phyloP scores from a whole-genome alignment of 2,797 vertebrate genomes.

The Australoheros facetus region DNA sequence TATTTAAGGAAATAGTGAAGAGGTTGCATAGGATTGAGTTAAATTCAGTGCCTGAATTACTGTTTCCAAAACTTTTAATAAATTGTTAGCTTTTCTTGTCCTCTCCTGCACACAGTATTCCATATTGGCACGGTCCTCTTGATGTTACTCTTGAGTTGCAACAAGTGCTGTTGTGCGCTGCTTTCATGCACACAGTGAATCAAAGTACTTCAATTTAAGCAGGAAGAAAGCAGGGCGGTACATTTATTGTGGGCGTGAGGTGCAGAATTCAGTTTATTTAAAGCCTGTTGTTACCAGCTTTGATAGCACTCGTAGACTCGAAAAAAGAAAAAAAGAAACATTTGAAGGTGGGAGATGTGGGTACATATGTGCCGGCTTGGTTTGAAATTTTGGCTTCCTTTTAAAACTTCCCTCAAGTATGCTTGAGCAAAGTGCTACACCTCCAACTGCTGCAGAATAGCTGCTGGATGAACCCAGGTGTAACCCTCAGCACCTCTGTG shows the following conservation, averaged over 20 bases:
- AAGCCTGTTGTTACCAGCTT: background rate
- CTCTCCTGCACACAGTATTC: background rate
- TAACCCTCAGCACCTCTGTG: background rate
- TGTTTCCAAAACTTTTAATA: background rate
- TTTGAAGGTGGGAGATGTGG: background rate
- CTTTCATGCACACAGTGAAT: background rate
- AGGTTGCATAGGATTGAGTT: background rate
- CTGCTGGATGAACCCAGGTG: constrained; percentile 7
- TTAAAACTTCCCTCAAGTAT: constrained; percentile 12
- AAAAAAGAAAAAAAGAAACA: constrained; percentile 17
- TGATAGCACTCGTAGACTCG: background rate
- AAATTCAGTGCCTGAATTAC: background rate
- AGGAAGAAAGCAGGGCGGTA: background rate
- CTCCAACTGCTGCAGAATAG: constrained; percentile 22
- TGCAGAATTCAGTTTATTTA: constrained; percentile 12
- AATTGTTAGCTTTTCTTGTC: background rate
- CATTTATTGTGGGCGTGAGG: background rate
- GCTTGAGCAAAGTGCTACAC: constrained; percentile 17
- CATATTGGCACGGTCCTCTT: background rate
- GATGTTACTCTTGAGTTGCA: background rate
- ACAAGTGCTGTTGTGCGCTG: background rate
- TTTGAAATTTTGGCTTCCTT: constrained; percentile 10
- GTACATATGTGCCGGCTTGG: background rate
- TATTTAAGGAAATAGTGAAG: background rate
- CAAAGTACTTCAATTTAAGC: background rate